Conservation (phyloP, 2,888 invertebrate species). For the Eupithecia abbreviata region DNA sequence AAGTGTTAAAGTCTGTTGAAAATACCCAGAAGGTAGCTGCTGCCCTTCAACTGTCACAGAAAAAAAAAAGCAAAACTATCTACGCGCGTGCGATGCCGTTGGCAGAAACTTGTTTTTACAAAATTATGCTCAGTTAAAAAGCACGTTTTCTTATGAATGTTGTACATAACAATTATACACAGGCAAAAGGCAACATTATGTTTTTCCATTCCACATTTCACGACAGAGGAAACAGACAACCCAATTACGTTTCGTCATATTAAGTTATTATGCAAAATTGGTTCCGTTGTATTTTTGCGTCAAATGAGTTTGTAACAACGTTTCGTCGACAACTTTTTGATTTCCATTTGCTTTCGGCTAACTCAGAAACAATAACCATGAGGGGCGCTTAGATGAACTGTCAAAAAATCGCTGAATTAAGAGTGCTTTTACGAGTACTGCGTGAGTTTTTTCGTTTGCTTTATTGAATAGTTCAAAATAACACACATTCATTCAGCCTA, state of each 20-base stretch:
- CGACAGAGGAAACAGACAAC: constrained; percentile 66
- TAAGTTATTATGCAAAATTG: constrained; percentile 79
- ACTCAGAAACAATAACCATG: constrained; percentile 14
- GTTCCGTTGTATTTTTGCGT: constrained; percentile 67
- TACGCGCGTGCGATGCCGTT: background rate
- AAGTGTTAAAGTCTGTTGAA: no score
- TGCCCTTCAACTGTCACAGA: background rate
- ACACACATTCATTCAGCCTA: no score
- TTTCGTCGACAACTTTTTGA: constrained; percentile 45
- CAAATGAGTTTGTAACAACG: constrained; percentile 52
- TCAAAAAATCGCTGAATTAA: background rate
- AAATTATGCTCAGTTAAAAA: background rate
- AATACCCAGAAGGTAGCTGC: no score
- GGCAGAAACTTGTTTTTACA: background rate
- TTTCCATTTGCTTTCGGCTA: constrained; percentile 42
- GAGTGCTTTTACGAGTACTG: background rate
- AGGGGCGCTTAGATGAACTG: constrained; percentile 10
- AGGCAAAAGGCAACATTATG: constrained; percentile 26
- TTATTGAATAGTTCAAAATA: background rate
- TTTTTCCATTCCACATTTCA: constrained; percentile 43
- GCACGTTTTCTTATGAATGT: constrained; percentile 11
- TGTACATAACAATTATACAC: constrained; percentile 22
- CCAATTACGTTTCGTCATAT: constrained; percentile 75
- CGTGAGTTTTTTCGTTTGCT: background rate
- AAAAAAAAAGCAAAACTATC: background rate